Conservation (phyloP, 2,888 invertebrate genomes). For the Mamestra brassicae region DNA sequence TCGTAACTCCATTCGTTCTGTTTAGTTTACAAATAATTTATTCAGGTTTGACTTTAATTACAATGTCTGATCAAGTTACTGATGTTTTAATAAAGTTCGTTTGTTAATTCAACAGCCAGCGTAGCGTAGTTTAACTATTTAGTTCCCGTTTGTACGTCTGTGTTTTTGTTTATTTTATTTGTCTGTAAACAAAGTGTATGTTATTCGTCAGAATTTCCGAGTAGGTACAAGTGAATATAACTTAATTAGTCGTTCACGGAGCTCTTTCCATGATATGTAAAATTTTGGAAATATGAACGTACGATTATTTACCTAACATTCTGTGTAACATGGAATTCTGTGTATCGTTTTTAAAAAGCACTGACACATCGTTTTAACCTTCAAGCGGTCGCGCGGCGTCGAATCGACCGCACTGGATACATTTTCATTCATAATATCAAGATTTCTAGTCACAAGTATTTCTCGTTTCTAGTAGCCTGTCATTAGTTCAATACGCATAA, state of each 20-base stretch:
- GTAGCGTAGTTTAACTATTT: slow-evolving; percentile 38
- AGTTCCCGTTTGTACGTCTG: slow-evolving; percentile 20
- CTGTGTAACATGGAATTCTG: too few species aligned
- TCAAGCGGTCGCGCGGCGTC: too few species aligned
- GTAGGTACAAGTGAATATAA: background rate
- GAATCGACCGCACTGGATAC: too few species aligned
- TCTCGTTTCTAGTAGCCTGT: too few species aligned
- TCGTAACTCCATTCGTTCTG: slow-evolving; percentile 1
- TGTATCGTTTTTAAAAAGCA: too few species aligned
- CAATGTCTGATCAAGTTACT: slow-evolving; percentile 39
- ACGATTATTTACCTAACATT: too few species aligned
- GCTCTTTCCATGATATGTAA: background rate
- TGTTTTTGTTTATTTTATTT: slow-evolving; percentile 11
- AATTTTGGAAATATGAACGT: background rate
- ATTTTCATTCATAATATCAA: too few species aligned
- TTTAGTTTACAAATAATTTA: slow-evolving; percentile 24
- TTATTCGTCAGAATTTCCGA: background rate
- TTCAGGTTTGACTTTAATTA: slow-evolving; percentile 46
- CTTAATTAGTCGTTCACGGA: background rate
- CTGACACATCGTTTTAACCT: too few species aligned
- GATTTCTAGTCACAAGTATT: too few species aligned
- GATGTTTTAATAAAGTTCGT: slow-evolving; percentile 50
- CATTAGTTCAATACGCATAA: too few species aligned
- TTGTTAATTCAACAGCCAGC: slow-evolving; percentile 32
- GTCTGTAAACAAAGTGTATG: background rate